phyloP scores from a whole-genome alignment of 1,140 invertebrate species.

The Aphelinus certus region DNA sequence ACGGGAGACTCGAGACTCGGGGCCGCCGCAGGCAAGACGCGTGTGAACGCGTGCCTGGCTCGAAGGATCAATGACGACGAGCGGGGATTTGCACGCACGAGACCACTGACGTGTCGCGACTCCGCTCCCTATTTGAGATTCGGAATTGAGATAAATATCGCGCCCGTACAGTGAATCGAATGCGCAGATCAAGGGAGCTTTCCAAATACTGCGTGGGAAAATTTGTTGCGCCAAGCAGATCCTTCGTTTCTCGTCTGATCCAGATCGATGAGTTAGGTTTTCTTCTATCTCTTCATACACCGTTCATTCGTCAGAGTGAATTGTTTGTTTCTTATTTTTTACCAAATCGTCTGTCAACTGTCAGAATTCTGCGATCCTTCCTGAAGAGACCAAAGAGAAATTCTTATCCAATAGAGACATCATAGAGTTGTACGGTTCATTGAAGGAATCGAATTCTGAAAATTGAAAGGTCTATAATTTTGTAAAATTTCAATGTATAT shows the following conservation, averaged over 20 bases:
- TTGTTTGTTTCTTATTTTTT: no score
- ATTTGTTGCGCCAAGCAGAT: neutral
- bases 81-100: slow-evolving; percentile 9
- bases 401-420: no score
- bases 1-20: neutral
- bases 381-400: no score
- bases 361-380: no score
- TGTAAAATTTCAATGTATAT: no score
- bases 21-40: neutral
- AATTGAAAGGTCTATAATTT: no score
- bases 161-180: slow-evolving; percentile 5
- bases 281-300: neutral
- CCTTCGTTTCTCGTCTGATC: no score
- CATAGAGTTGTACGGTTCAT: no score
- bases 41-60: slow-evolving; percentile 1
- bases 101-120: slow-evolving; percentile 15
- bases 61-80: slow-evolving; percentile 21
- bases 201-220: neutral
- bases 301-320: no score
- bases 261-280: neutral
- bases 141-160: slow-evolving; percentile 25
- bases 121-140: neutral
- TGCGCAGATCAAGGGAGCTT: slow-evolving; percentile 12
- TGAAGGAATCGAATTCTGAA: no score
- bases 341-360: no score